Base-by-base conservation (phyloP, 2,888 invertebrate genomes). In the Aspidiotus destructor region DNA sequence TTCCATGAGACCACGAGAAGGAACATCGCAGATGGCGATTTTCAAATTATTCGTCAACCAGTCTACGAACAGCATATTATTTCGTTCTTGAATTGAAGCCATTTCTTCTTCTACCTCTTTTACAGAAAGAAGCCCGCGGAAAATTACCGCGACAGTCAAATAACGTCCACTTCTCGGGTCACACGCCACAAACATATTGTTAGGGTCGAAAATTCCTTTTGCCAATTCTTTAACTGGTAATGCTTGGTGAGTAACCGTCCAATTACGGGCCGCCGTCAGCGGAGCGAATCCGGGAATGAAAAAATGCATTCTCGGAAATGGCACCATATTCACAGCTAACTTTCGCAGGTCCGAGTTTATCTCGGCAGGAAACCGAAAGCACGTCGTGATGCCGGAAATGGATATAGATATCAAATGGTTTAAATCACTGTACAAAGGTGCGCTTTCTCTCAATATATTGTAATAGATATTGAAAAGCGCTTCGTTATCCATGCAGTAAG, bases 1-100 rank as follows among this genome's bases (percentile, higher is more conserved):
- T 83, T 84, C 84, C 75, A 83, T 82, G 15, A 84, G 77, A 54
- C 84, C 84, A 11, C 84, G 78, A 1, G 89, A 89, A 55, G 89
- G 88, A 73, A 90, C 88, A 76, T 89, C 89, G 76, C 89, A 88
- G 8, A 87, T 86, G 15, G 88, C 88, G 0, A 86, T 86, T 79
- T 89, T 89, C 65, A 89, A 86, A 75, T 89, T 89, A 76, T 87
- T 88, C 42, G 89, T 89, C 74, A 89, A 87, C 89, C 89, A 85
- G 73, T 84, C 84, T 42, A 84, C 84, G 73, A 85, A 85, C 75
- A 82, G 83, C 70, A 80, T 78, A 73, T 82, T 82, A 75, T 85
- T 84, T 75, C 84, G 85, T 73, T 83, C 83, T 74, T 85, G 85
- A 10, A 85, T 81, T 53, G 82, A 83, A 61, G 83, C 73, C 83